Evolutionary conservation across 1,140 invertebrate genomes (phyloP), one percentile per base, ranked within the genome.

Genomic region (Papilio helenus): DNA sequence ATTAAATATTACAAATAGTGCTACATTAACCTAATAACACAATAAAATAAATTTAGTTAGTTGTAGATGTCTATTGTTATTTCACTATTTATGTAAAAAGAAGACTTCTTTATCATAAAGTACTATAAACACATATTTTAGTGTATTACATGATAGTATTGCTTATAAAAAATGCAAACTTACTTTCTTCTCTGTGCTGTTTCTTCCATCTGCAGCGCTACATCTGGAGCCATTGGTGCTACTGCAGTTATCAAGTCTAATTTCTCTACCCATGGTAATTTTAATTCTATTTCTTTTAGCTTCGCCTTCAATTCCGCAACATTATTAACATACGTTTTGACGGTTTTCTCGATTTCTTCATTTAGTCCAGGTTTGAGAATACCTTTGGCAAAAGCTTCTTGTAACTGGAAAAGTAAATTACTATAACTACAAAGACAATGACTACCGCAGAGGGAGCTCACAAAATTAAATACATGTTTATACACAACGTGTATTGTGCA

Each of bases 341-440:
- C 95, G 65, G 96, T 90, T 82, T 94, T 92, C 82, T 96, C 95
- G 44, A 96, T 94, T 58, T 96, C 95, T 80, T 96, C 95, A 94
- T 98, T 98, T 0, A 98, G 90, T 12, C 98, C 98, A 0, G 98
- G 97, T 91, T 98, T 98, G 0, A 99, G 83, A 77, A 97, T 93
- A 12, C 98, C 98, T 82, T 96, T 95, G 2, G 96, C 96, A 93
- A 98, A 98, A 1, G 98, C 98, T 93, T 97, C 96, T 96, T 98
- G 98, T 72, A 99, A 90, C 97, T 98, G 72, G 29, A 86, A 88
- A 79, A 34, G 61, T 23, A 68, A 51, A 51, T 20, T 39, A 71
- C 76, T 55, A 71, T 12, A 7, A 29, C 61, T 12, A 34, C 20
- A 39, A 71, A 68, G 16, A 71, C 18, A 71, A n/a, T 39, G n/a